Base-by-base conservation (phyloP, 2,888 invertebrate species). In the Drosophila barbarae region DNA sequence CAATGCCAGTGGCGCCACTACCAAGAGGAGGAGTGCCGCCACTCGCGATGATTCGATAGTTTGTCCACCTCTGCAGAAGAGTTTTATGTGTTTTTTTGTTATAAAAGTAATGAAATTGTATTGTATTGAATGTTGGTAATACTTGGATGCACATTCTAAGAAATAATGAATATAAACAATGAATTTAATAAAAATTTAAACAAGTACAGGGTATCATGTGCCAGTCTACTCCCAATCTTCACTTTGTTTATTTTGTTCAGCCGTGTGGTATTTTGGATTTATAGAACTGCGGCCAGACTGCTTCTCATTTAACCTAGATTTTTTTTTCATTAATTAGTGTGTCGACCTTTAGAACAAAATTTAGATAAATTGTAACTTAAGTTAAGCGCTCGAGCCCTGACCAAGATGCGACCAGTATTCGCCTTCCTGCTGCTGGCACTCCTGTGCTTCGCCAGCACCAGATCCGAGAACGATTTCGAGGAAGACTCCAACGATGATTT, bases 401-500 rank as follows among this genome's bases (percentile, higher is more conserved):
- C 47, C 41, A 75, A 52, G 50, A 82, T 82, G 81, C 68, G 81
- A 51, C 85, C 85, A 69, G 74, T 82, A 34, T 76, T 76, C 54
- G 79, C 73, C 23, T 81, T 85, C 52, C 26, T 82, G 41, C 60
- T 85, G 50, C 69, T 82, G 67, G 78, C 76, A 49, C 68, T 82
- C 3, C 21, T 85, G 0, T 81, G 81, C 39, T 71, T 63, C 63
- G 78, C 35, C 72, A 77, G 51, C 63, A 34, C 59, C 5, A 60
- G 26, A 21, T 60, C 69, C 13, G 57, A 53, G 15, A 52, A 72
- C 15, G 79, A 84, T n/a, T 74, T 78, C 13, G 87, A 89, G 47
- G 49, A 51, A 28, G 77, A 74, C 36, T 96, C 97, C 87, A 96
- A 96, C 82, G 96, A 96, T 91, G 98, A 98, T 84, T 98, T 98